Evolutionary conservation across 2,113 vertebrate genomes (phyloP), one percentile per base, ranked within the genome.

Genomic region (Ochotona curzoniae): DNA sequence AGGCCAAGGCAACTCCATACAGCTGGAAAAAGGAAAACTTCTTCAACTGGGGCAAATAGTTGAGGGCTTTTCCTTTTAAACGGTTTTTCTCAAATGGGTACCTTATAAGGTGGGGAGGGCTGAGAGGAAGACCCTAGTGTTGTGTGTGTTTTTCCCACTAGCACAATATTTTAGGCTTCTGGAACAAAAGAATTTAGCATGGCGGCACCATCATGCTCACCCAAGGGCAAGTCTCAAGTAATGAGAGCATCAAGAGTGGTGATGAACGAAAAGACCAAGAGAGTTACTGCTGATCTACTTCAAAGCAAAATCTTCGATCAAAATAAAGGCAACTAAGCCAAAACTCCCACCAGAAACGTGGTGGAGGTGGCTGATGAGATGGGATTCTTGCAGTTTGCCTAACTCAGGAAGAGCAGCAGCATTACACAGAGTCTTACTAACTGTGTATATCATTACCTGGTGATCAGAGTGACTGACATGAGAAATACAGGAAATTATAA

Each of bases 11-110:
- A 15, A 83, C 18, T 1, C 28, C 23, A 87, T 7, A 57, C 51
- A 4, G 38, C 6, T 18, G 75, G 9, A 4, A 80, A 80, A 90
- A 30, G 18, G 18, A 51, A 30, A 7, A 38, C 3, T 4, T 5
- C n/a, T 95, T 67, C 28, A 9, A 82, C 73, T 86, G 69, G 49
- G 89, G 14, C 64, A 92, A 89, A 60, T 20, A 35, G 17, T 64
- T 26, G 20, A 35, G 47, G 25, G 10, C 3, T 60, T 64, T 88
- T 5, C 74, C 28, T 94, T 61, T 47, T 26, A 12, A 71, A 60
- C 20, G n/a, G 38, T 44, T 76, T 10, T 85, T 3, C 71, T 75
- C 14, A 69, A 30, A 54, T 28, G 74, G 78, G 12, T 2, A 38
- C 3, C 25, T 25, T 69, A 11, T 13, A 3, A 44, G 60, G n/a